Evolutionary conservation across 1,140 invertebrate genomes (phyloP), one percentile per base, ranked within the genome.

Genomic region (Chironomus striatipennis): DNA sequence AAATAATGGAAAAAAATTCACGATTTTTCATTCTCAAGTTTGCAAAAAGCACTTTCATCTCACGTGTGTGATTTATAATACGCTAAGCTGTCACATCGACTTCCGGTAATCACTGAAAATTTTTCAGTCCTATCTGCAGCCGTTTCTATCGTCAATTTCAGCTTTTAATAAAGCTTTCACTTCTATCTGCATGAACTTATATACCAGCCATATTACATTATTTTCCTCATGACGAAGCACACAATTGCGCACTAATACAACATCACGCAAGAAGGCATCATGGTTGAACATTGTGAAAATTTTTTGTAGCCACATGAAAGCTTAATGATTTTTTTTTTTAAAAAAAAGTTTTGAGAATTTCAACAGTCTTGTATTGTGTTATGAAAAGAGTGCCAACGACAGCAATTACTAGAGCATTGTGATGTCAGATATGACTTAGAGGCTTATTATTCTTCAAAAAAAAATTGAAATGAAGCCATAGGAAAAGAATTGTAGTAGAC

Each of bases 31-130:
- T 15, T 34, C 24, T 34, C 24, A 34, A 34, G 24, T 34, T 57
- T 57, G 47, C 4, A 57, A 57, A 34, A 57, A 57, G 47, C 47
- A 57, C 47, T 12, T 57, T 15, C 5, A 12, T 5, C 47, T 57
- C 47, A 57, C 47, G 47, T 57, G 47, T n/a, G n/a, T 57, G 47
- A 57, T 57, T 57, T 57, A 57, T 57, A n/a, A 15, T 15, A 57
- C 12, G 12, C 47, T 57, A 57, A 57, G 47, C 47, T 57, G 47
- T 57, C 47, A 57, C 12, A 57, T 57, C 47, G 47, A 57, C 47
- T 57, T 57, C 47, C 47, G 47, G 47, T n/a, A 57, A 57, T n/a
- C 12, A 5, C 0, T n/a, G 10, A 1, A 57, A 57, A n/a, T n/a
- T 57, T 57, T 12, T 15, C n/a, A n/a, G 24, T 34, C 24, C 24